These are phyloP conservation scores for Tenthredo livida DNA, from an alignment of 2,888 invertebrate genomes.

Conservation along the genomic window DNA sequence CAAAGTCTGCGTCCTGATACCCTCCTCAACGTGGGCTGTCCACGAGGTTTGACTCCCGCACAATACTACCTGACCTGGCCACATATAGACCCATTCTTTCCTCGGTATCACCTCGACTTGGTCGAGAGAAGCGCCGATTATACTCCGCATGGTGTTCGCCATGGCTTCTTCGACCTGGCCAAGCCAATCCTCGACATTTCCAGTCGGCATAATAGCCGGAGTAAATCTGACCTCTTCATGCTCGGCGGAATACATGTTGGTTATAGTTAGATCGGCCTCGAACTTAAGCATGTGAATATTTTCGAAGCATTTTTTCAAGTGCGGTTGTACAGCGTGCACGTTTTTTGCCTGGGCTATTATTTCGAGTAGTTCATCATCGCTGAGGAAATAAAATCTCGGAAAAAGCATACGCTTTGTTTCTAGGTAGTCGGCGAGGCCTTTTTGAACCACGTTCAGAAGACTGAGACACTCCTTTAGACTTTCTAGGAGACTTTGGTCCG, in stretches of 20 bases:
- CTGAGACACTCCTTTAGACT: slow-evolving; percentile 86
- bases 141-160: slow-evolving; percentile 80
- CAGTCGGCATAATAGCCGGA: slow-evolving; percentile 84
- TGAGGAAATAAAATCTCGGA: slow-evolving; percentile 90
- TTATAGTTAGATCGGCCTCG: slow-evolving; percentile 85
- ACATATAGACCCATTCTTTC: slow-evolving; percentile 85
- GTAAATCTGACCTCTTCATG: slow-evolving; percentile 86
- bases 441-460: slow-evolving; percentile 86
- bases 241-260: slow-evolving; percentile 88
- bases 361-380: slow-evolving; percentile 90
- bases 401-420: slow-evolving; percentile 88
- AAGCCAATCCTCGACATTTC: slow-evolving; percentile 90
- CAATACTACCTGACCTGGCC: slow-evolving; percentile 91
- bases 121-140: slow-evolving; percentile 77
- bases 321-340: slow-evolving; percentile 89
- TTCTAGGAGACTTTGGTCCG: slow-evolving; percentile 84
- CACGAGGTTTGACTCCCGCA: slow-evolving; percentile 88
- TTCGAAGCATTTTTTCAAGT: slow-evolving; percentile 91
- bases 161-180: slow-evolving; percentile 85
- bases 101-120: slow-evolving; percentile 77
- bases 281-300: slow-evolving; percentile 87
- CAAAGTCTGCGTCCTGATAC: slow-evolving; percentile 80
- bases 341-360: slow-evolving; percentile 90
- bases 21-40: slow-evolving; percentile 86
- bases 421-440: slow-evolving; percentile 88